Base-by-base conservation (phyloP, 2,113 vertebrate species). In the Lampris incognitus region DNA sequence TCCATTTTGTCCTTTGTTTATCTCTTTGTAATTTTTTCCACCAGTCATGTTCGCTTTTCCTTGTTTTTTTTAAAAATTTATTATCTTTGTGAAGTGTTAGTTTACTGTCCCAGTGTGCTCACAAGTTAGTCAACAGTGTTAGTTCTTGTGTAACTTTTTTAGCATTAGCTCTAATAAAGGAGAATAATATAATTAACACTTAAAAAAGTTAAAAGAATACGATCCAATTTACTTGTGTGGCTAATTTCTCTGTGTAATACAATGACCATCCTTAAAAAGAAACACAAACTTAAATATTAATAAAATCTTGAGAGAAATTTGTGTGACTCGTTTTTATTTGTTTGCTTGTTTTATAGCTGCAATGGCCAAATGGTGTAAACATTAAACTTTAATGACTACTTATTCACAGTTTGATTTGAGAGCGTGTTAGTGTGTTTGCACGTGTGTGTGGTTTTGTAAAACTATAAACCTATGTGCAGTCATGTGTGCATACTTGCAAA, bases 81-180 rank as follows among this genome's bases (percentile, higher is more conserved):
- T 78, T 66, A 85, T 85, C 79, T 91, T 62, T 86, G 82, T 93
- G 88, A 92, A 84, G 84, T 93, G 87, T 91, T 91, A 91, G 89
- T 83, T 92, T 88, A 84, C 70, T 24, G 87, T 93, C 90, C 90
- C 37, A n/a, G 66, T 90, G 89, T 93, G 85, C 81, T 91, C 90
- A 93, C 83, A 84, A 85, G 74, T 92, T 93, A 94, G 89, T 86
- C 82, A 86, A 90, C 65, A 24, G 86, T 92, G 92, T 94, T 93
- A 80, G 91, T 90, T 92, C 74, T 81, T 81, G 88, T 92, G 93
- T 92, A 93, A 92, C 89, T 92, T 93, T 94, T 93, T 87, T 92
- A 93, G 93, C 89, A 76, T 91, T 94, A 94, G 92, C 46, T 65
- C 84, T 85, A 78, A 87, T 89, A 90, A 91, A 74, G 87, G 78